Evolutionary conservation across 2,888 invertebrate genomes (phyloP).

Genomic region (Trichopria drosophilae): DNA sequence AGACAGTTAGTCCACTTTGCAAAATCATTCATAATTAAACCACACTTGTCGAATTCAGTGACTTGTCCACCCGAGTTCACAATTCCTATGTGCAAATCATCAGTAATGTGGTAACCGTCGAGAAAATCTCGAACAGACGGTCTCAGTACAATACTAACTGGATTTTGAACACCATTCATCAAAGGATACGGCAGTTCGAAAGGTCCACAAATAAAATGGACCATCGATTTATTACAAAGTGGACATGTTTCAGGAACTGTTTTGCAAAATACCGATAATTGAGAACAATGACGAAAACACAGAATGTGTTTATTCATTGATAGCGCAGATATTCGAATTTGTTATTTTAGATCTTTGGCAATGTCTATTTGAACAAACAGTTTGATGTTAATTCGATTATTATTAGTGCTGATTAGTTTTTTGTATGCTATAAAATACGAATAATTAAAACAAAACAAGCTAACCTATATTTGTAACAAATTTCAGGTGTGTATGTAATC

Average conservation of each 20-base stretch:
- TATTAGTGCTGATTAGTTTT: too few relatives aligned
- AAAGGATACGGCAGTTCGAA: constrained; percentile 83
- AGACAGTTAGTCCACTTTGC: constrained; percentile 48
- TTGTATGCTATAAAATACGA: too few relatives aligned
- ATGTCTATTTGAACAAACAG: too few relatives aligned
- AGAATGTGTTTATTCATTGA: constrained; percentile 64
- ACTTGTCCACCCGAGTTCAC: constrained; percentile 80
- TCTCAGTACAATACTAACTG: constrained; percentile 81
- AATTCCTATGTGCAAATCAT: constrained; percentile 88
- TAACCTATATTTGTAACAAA: too few relatives aligned
- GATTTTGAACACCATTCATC: constrained; percentile 76
- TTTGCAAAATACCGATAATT: constrained; percentile 80
- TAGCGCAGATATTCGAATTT: too few relatives aligned
- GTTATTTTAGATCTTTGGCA: too few relatives aligned
- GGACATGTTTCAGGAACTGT: constrained; percentile 78
- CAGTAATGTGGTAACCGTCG: constrained; percentile 78
- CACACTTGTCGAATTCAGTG: constrained; percentile 82
- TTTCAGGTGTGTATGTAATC: too few relatives aligned
- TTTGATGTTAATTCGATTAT: too few relatives aligned
- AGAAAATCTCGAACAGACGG: constrained; percentile 88
- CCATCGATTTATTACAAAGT: constrained; percentile 62
- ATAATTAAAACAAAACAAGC: not conserved
- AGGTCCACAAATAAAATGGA: constrained; percentile 30
- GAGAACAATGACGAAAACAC: constrained; percentile 87
- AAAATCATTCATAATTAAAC: constrained; percentile 60